Evolutionary conservation across 2,113 vertebrate genomes (phyloP).

Genomic region (Cyprinodon variegatus): DNA sequence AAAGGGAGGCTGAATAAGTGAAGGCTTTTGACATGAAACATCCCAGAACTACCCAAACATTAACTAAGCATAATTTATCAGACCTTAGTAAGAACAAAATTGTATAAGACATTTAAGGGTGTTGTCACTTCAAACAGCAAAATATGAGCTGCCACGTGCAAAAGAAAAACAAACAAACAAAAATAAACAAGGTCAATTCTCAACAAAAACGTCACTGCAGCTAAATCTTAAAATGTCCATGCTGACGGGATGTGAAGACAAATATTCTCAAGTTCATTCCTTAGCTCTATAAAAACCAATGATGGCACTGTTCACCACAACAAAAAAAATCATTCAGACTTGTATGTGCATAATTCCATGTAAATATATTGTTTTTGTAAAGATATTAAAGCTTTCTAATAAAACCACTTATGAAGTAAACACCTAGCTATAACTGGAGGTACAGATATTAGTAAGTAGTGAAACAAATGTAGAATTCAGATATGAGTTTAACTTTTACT

Average conservation of each 20-base stretch:
- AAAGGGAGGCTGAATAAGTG: neutral
- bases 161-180: too few relatives aligned
- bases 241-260: too few relatives aligned
- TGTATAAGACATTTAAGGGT: neutral
- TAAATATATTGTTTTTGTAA: neutral
- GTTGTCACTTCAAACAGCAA: neutral
- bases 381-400: neutral
- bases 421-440: neutral
- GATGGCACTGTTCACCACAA: neutral
- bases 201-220: too few relatives aligned
- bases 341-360: neutral
- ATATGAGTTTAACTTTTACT: neutral
- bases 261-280: neutral
- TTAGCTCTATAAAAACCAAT: neutral
- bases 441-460: neutral
- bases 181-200: too few relatives aligned
- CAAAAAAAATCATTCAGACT: neutral
- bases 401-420: neutral
- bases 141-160: too few relatives aligned
- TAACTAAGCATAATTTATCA: neutral
- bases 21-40: neutral
- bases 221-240: too few relatives aligned
- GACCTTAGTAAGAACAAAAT: neutral
- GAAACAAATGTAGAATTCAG: neutral
- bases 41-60: neutral